Percentiles rank a stretch among this genome's conserved stretches.
These are phyloP conservation scores for Euschistus heros DNA, from an alignment of 1,140 invertebrate species.

Conservation along the genomic window DNA sequence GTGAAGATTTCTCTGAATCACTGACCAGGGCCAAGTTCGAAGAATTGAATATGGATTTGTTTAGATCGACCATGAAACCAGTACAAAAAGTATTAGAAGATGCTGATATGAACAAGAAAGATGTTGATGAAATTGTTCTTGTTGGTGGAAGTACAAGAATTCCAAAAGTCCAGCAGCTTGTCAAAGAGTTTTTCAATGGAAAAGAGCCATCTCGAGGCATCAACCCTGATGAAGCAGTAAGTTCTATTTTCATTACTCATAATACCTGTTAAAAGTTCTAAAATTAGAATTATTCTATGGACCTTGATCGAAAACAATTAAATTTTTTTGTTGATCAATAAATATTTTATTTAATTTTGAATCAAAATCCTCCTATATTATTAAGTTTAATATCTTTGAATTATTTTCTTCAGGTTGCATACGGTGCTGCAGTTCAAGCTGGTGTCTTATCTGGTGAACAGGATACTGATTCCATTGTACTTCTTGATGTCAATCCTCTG, in stretches of 20 bases:
- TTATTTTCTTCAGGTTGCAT: slow-evolving; percentile 50
- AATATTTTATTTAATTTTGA: too few relatives aligned
- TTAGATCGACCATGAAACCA: slow-evolving; percentile 95
- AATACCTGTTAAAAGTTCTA: background rate
- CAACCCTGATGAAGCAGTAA: slow-evolving; percentile 91
- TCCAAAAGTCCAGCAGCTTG: slow-evolving; percentile 96
- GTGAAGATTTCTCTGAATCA: slow-evolving; percentile 98
- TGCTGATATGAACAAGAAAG: slow-evolving; percentile 96
- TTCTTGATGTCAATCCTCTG: slow-evolving; percentile 95
- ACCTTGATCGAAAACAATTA: too few relatives aligned
- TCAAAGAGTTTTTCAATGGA: slow-evolving; percentile 97
- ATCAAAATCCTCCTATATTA: background rate
- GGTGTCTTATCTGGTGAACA: slow-evolving; percentile 82
- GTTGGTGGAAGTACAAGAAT: slow-evolving; percentile 99
- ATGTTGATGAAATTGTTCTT: slow-evolving; percentile 97
- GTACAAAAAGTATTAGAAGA: slow-evolving; percentile 98
- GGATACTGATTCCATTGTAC: slow-evolving; percentile 90
- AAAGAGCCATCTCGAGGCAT: slow-evolving; percentile 96
- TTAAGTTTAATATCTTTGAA: background rate
- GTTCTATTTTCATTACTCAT: background rate
- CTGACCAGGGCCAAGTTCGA: slow-evolving; percentile 98
- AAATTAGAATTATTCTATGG: too few relatives aligned
- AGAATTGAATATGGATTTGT: slow-evolving; percentile 98
- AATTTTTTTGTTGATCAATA: too few relatives aligned
- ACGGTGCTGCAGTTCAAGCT: slow-evolving; percentile 97